These are phyloP conservation scores for Podocnemis expansa DNA, from an alignment of 2,113 vertebrate genomes.

Conservation along the genomic window DNA sequence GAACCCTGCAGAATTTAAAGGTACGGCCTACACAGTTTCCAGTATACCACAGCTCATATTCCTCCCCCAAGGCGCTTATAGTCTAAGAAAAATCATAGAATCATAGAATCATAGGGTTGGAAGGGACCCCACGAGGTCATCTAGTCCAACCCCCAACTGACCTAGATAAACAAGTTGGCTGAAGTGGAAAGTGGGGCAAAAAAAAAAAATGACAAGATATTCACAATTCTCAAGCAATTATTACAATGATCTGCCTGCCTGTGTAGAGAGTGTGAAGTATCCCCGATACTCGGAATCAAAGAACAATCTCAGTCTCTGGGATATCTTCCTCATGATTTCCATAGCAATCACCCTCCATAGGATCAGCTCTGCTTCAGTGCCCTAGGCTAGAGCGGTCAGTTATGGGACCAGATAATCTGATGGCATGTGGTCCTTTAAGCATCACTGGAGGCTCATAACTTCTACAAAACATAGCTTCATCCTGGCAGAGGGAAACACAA, in stretches of 20 bases:
- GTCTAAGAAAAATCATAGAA: constrained; percentile 39
- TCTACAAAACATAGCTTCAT: neutral
- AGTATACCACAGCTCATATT: neutral
- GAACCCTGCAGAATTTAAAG: neutral
- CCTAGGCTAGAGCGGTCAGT: neutral
- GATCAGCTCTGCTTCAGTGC: neutral
- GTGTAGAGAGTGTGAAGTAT: neutral
- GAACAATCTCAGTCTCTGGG: constrained; percentile 3
- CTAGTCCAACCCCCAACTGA: too few relatives aligned
- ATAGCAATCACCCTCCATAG: neutral
- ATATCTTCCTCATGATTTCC: neutral
- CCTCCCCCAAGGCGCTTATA: constrained; percentile 24
- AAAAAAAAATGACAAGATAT: constrained; percentile 27
- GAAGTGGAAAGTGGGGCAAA: constrained; percentile 60
- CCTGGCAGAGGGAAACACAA: neutral
- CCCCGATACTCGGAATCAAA: neutral
- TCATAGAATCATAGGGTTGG: too few relatives aligned
- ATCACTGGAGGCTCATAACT: neutral
- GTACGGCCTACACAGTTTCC: neutral
- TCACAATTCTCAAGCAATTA: constrained; percentile 44
- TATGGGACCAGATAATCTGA: neutral
- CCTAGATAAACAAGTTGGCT: neutral
- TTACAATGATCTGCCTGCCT: constrained; percentile 14
- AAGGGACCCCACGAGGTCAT: too few relatives aligned
- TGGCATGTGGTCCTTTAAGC: rapidly evolving